Conservation (phyloP, 2,797 vertebrate species). For the Taenioides sp. region DNA sequence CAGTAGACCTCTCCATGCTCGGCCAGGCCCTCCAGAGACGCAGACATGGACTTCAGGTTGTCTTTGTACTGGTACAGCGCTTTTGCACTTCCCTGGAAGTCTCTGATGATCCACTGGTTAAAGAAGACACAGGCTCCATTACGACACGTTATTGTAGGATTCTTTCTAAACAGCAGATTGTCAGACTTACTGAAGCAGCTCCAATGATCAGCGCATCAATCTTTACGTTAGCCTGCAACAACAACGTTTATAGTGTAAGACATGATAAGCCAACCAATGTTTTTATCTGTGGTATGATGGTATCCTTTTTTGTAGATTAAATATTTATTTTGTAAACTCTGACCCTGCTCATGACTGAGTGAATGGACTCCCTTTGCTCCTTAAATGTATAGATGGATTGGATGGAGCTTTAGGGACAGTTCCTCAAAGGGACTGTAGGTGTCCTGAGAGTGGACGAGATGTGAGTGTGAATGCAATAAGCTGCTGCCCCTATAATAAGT, state of each 20-base stretch:
- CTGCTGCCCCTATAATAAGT: too few relatives aligned
- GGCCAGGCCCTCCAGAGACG: constrained; percentile 85
- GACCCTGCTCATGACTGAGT: too few relatives aligned
- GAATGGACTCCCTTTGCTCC: neutral
- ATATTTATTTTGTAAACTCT: too few relatives aligned
- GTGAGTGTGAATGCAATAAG: too few relatives aligned
- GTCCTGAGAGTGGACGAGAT: too few relatives aligned
- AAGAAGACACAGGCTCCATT: constrained; percentile 6
- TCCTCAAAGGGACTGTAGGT: too few relatives aligned
- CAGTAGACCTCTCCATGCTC: too few relatives aligned
- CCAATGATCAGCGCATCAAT: constrained; percentile 90
- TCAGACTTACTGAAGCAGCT: constrained; percentile 88
- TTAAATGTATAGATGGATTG: too few relatives aligned
- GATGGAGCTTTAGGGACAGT: too few relatives aligned
- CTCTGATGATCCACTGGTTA: constrained; percentile 94
- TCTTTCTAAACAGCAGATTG: neutral
- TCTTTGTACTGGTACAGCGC: constrained; percentile 88
- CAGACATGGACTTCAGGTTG: constrained; percentile 88
- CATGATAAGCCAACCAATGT: too few relatives aligned
- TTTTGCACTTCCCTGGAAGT: constrained; percentile 89
- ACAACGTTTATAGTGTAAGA: neutral
- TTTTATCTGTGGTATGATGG: too few relatives aligned
- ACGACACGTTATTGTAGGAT: neutral
- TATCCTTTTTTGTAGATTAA: too few relatives aligned
- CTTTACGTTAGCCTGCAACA: constrained; percentile 79